Base-by-base conservation (phyloP, 2,113 vertebrate genomes). In the Osmerus mordax region DNA sequence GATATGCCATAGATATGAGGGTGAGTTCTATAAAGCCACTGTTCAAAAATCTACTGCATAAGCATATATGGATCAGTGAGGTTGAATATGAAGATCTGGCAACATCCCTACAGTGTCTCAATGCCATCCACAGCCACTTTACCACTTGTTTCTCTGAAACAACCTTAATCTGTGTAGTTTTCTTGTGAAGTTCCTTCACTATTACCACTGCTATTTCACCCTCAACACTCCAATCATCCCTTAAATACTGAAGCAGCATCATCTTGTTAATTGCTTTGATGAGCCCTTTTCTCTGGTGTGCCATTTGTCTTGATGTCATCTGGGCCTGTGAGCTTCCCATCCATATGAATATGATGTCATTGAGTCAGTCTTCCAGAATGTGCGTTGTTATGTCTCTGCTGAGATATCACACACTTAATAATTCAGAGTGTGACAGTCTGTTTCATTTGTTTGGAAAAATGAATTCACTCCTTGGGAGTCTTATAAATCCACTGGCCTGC, bases 321-420 rank as follows among this genome's bases (percentile, higher is more conserved):
- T 52, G 47, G 21, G 47, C n/a, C 14, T 8, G 51, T 4, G 29
- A 32, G 11, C 14, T 8, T n/a, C n/a, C 5, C 19, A 53, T 19
- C 51, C 53, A 12, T 19, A 14, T 23, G 51, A 53, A 8, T 54
- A 13, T 67, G 41, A 52, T 23, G 14, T 25, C 28, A 64, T 51
- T 21, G 11, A 71, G 65, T 67, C 71, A 63, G 23, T 59, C 16
- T 28, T 63, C 47, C 78, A 79, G 65, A 41, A 53, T 65, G 61
- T 47, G 69, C 19, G 13, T 70, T 56, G 12, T 21, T 58, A 19
- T 61, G 69, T 25, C 58, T 23, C 60, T 63, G 25, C 23, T 41
- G 56, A 72, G 53, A 74, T 71, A 78, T 76, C 73, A 71, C 62
- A 25, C n/a, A 66, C 52, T 81, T 66, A 81, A 84, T 84, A 65